Conservation (phyloP, 2,888 invertebrate genomes). For the Norana najaformis region DNA sequence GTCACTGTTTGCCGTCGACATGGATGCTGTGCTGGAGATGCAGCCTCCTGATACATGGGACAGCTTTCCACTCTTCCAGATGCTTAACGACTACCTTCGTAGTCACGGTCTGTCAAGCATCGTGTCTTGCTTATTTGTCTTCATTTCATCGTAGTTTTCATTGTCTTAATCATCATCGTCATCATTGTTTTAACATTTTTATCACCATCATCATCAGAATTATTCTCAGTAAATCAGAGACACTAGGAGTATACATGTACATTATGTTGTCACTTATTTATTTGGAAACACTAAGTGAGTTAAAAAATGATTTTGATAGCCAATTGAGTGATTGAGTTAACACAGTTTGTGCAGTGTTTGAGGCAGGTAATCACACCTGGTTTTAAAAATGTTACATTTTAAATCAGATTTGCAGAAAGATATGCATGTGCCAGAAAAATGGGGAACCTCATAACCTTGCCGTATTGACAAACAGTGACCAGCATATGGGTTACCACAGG, state of each 20-base stretch:
- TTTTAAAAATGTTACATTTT: not conserved
- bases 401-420: not conserved
- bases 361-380: not conserved
- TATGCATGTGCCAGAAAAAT: not conserved
- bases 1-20: slow-evolving; percentile 97
- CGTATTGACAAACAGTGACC: too few species aligned
- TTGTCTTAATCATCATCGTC: not conserved
- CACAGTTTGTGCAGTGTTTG: too few species aligned
- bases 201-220: not conserved
- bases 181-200: not conserved
- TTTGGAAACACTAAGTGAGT: not conserved
- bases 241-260: not conserved
- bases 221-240: not conserved
- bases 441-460: not conserved
- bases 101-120: slow-evolving; percentile 77
- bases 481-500: too few species aligned
- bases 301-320: not conserved
- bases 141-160: not conserved
- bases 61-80: slow-evolving; percentile 97
- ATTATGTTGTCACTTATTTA: not conserved
- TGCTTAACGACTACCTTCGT: slow-evolving; percentile 94
- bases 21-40: slow-evolving; percentile 93
- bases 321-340: too few species aligned
- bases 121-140: not conserved
- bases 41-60: slow-evolving; percentile 99